Base-by-base conservation (phyloP, 2,113 vertebrate species). In the Lophochroa leadbeateri region DNA sequence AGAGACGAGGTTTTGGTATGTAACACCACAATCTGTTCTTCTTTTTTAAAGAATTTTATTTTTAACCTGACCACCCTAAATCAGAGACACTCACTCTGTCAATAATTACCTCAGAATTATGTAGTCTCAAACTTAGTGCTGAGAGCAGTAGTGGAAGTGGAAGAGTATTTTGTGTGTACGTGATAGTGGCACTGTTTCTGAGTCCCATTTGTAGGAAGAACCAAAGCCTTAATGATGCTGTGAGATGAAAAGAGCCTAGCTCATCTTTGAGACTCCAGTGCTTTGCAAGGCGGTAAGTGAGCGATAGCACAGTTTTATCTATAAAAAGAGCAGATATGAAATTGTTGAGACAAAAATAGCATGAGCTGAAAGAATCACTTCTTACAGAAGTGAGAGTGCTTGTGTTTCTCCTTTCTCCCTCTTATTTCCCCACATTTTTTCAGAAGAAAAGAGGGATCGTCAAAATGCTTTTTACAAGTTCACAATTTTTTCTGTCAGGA, bases 301-400 rank as follows among this genome's bases (percentile, higher is more conserved):
- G 72, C 77, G 68, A 77, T 4, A 88, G 68, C 53, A 37, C 14
- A 39, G 37, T 94, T 97, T 86, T 92, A 70, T 90, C 94, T 92
- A 21, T 74, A 52, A 57, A 75, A 88, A 92, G 46, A 50, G 50
- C 37, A 88, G 86, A 93, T 97, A 92, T 27, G 82, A 93, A 70
- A 83, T 75, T 61, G 39, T 39, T 50, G n/a, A 79, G 82, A 75
- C 91, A 88, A 88, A 96, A 94, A 94, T 90, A 95, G 64, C 67
- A n/a, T 20, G 11, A 74, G 58, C 41, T 81, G 24, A 39, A 77
- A 82, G 27, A 92, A 44, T 37, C 33, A 37, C 57, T 81, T 93
- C 23, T 74, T 88, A 77, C 8, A 44, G 41, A 74, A 78, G 49
- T 8, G 27, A 60, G 23, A 43, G 6, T 25, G 35, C 57, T 91